A percentile compares a stretch with the other conserved stretches of the same genome.
Conservation (phyloP, 2,888 invertebrate species). For the Trypoxylon attenuatum region DNA sequence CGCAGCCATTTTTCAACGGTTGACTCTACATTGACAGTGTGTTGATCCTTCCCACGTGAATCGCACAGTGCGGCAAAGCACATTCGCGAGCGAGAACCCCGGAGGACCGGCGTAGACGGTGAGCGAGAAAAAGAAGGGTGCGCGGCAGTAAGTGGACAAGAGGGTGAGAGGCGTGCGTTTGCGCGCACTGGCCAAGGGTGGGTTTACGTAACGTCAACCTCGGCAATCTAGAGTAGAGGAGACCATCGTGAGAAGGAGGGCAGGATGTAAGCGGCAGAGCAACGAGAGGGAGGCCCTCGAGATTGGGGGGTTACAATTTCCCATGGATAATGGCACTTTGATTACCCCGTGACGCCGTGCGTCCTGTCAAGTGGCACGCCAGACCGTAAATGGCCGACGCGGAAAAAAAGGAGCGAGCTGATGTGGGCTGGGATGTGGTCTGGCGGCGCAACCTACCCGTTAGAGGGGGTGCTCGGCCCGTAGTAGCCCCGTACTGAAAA, state of each 20-base stretch:
- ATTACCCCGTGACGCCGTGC: constrained; percentile 71
- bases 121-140: background rate
- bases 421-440: constrained; percentile 2
- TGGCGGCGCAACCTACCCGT: background rate
- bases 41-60: constrained; percentile 55
- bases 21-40: constrained; percentile 66
- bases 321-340: constrained; percentile 74
- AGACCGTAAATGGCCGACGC: constrained; percentile 61
- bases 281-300: constrained; percentile 30
- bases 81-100: constrained; percentile 10
- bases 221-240: constrained; percentile 14
- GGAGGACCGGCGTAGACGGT: background rate
- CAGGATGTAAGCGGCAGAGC: background rate
- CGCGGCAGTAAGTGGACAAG: too few relatives aligned
- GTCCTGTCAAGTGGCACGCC: constrained; percentile 69
- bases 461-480: background rate
- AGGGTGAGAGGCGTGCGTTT: background rate
- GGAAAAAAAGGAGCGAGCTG: constrained; percentile 41
- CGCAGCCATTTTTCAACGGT: constrained; percentile 66
- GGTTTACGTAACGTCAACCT: constrained; percentile 59
- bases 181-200: constrained; percentile 19
- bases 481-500: background rate
- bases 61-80: constrained; percentile 31
- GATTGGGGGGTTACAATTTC: constrained; percentile 69
- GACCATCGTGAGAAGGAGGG: constrained; percentile 7